phyloP scores from a whole-genome alignment of 2,888 invertebrate species.

The Coleophora deauratella region DNA sequence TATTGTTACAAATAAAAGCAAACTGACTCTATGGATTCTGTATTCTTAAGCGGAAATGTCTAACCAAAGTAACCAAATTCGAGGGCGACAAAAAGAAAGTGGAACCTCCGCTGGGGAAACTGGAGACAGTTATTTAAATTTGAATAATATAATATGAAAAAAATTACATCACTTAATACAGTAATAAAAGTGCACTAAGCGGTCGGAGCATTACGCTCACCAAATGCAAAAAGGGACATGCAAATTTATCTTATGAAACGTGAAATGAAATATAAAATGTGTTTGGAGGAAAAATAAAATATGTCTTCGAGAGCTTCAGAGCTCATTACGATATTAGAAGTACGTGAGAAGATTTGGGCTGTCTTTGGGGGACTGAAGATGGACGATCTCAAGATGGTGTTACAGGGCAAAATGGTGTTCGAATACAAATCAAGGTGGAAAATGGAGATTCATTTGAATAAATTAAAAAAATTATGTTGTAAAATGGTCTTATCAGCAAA shows the following conservation, averaged over 20 bases:
- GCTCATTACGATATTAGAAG: constrained; percentile 68
- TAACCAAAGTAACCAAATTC: constrained; percentile 65
- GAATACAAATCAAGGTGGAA: constrained; percentile 16
- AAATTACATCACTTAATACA: constrained; percentile 77
- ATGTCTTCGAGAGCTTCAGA: constrained; percentile 56
- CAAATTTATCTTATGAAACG: constrained; percentile 70
- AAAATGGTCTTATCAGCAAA: no score
- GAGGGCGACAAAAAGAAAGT: constrained; percentile 65
- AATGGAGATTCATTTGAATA: constrained; percentile 1
- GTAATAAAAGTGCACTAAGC: constrained; percentile 76
- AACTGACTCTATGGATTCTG: constrained; percentile 28
- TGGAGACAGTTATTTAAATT: constrained; percentile 77
- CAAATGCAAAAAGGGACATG: constrained; percentile 65
- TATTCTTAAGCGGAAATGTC: constrained; percentile 48
- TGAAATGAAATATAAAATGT: constrained; percentile 73
- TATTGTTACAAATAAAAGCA: no score
- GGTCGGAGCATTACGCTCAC: constrained; percentile 68
- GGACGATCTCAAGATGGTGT: constrained; percentile 8
- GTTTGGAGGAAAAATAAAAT: constrained; percentile 65
- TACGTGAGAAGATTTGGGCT: constrained; percentile 67
- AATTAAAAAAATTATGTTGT: not conserved
- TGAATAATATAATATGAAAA: constrained; percentile 76
- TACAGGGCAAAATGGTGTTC: constrained; percentile 1
- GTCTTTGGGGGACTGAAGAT: constrained; percentile 37
- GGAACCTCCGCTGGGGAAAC: constrained; percentile 63